A percentile compares a stretch with the other conserved stretches of the same genome.
Evolutionary conservation across 1,140 invertebrate genomes (phyloP).

Genomic region (Drosophila trapezifrons): DNA sequence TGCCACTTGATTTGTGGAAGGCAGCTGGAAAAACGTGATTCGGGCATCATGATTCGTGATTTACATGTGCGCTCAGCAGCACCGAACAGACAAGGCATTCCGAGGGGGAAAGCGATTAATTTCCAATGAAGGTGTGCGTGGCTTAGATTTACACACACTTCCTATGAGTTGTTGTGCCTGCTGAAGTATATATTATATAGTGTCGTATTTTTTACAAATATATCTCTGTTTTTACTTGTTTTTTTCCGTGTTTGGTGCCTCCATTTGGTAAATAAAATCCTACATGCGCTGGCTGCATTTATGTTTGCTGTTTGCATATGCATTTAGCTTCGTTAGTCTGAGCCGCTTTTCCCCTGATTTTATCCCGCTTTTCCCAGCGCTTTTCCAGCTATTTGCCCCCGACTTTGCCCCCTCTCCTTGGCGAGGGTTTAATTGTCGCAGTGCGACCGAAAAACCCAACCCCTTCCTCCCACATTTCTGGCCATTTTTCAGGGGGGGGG

Average conservation of each 20-base stretch:
- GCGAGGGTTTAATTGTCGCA: conserved; percentile 69
- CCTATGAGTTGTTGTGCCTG: too few relatives aligned
- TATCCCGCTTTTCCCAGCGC: neutral
- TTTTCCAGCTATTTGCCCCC: conserved; percentile 29
- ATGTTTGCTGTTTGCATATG: conserved; percentile 63
- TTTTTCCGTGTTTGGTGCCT: neutral
- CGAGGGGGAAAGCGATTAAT: conserved; percentile 4
- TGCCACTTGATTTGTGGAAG: conserved; percentile 38
- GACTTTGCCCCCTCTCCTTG: too few relatives aligned
- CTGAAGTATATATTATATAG: neutral
- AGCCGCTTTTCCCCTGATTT: conserved; percentile 46
- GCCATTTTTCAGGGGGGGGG: conserved; percentile 59
- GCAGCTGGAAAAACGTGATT: conserved; percentile 3
- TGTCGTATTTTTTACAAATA: neutral
- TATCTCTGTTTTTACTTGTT: neutral
- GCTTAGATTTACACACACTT: too few relatives aligned
- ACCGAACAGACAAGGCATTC: too few relatives aligned
- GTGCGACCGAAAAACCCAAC: conserved; percentile 24
- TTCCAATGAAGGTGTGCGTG: conserved; percentile 1
- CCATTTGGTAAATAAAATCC: neutral
- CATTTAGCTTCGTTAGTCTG: conserved; percentile 74
- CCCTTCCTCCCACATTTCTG: conserved; percentile 18
- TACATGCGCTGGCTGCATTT: conserved; percentile 23
- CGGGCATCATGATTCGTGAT: conserved; percentile 23
- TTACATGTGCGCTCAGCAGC: conserved; percentile 20